Evolutionary conservation across 1,140 invertebrate genomes (phyloP).

Genomic region (Musca domestica): DNA sequence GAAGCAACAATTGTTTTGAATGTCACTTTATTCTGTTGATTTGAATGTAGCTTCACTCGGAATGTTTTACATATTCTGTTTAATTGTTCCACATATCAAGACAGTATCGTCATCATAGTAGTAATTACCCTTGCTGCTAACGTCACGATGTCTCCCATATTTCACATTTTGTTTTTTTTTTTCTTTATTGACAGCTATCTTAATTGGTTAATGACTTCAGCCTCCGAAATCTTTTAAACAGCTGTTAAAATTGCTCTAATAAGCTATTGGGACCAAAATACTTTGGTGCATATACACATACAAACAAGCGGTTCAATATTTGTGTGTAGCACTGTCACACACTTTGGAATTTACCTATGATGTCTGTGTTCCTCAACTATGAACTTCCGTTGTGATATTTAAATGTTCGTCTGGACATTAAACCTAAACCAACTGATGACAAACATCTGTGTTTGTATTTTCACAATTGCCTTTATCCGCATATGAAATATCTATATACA

Average conservation of each 20-base stretch:
- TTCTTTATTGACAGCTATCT: conserved; percentile 13
- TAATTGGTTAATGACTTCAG: conserved; percentile 6
- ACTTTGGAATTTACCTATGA: not conserved
- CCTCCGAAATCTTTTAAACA: not conserved
- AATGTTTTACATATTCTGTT: no score
- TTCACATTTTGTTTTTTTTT: not conserved
- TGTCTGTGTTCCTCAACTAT: not conserved
- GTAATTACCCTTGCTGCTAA: no score
- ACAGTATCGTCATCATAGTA: no score
- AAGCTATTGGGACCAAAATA: no score
- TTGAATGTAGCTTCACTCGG: not conserved
- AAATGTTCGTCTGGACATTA: not conserved
- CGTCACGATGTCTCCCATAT: no score
- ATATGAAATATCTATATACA: not conserved
- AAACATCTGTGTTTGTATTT: not conserved
- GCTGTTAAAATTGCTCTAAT: not conserved
- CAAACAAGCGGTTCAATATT: not conserved
- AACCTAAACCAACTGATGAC: no score
- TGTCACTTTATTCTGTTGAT: no score
- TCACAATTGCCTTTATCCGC: not conserved
- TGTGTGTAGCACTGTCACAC: not conserved
- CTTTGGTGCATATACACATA: no score
- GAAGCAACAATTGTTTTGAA: no score
- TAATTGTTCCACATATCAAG: no score
- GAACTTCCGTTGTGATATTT: not conserved